Base-by-base conservation (phyloP, 92 coral and sea anemone genomes). In the Actinostola sp. region DNA sequence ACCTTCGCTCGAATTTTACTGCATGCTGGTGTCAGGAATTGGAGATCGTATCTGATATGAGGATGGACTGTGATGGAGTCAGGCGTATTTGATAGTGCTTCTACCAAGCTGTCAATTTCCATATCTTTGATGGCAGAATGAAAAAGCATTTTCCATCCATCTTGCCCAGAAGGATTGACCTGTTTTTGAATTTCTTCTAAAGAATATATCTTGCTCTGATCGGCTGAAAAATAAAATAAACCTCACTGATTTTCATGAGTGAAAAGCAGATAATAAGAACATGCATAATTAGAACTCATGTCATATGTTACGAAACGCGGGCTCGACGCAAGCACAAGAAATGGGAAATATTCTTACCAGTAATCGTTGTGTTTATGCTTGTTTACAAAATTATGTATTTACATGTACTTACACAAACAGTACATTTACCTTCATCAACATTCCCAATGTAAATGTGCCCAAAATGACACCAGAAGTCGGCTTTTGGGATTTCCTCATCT, bases 391-490 rank as follows among this genome's bases (percentile, higher is more conserved):
- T 11, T 4, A 36, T 36, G 4, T 36, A 4, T 36, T 36, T 4
- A 36, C 4, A 36, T 36, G 42, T 4, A 36, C 42, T 4, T n/a
- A n/a, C n/a, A 39, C 45, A 39, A 39, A 7, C 45, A 39, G 14
- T 31, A 21, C 20, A 20, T 31, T 1, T 41, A 68, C 74, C 74
- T 51, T 68, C 74, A 34, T 68, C 74, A 49, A 68, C 38, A 9
- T 68, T 33, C 26, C 74, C 62, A 36, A 68, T 51, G 30, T 44
- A 68, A 24, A 68, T 15, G 39, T 68, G 74, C 51, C 74, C 74
- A 68, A 68, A 68, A 51, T 68, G 74, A 51, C 57, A 49, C 50
- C 61, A 68, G 13, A 68, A 51, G 44, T 68, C 74, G 31, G 74
- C 57, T 52, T 68, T 68, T 10, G 57, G 25, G 16, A n/a, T 21